These are phyloP conservation scores for Chionodraco myersi DNA, from an alignment of 2,113 vertebrate genomes.

Conservation along the genomic window DNA sequence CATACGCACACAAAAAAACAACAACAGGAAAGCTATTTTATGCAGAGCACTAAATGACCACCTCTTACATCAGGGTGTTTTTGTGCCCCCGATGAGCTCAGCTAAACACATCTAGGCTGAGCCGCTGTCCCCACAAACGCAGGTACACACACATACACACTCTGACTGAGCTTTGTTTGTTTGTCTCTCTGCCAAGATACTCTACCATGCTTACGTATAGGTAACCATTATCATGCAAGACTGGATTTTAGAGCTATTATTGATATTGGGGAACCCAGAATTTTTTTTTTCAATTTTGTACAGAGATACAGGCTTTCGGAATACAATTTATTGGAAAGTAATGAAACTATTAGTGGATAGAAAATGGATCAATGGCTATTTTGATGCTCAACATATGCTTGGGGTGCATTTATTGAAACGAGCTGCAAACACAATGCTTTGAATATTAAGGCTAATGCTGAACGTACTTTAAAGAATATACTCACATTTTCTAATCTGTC, in stretches of 20 bases:
- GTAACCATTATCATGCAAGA: constrained; percentile 6
- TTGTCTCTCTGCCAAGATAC: constrained; percentile 24
- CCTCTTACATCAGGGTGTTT: constrained; percentile 53
- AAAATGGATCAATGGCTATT: background rate
- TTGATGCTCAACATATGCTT: no score
- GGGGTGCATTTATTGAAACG: no score
- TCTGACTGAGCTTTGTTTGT: constrained; percentile 9
- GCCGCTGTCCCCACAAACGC: constrained; percentile 6
- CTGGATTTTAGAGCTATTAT: constrained; percentile 1
- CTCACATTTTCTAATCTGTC: background rate
- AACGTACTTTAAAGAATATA: background rate
- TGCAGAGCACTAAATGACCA: constrained; percentile 56
- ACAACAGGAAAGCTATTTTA: constrained; percentile 51
- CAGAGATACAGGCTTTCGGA: background rate
- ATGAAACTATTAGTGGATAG: background rate
- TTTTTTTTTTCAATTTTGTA: constrained; percentile 1
- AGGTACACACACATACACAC: background rate
- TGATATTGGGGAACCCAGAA: constrained; percentile 10
- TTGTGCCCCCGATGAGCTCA: constrained; percentile 33
- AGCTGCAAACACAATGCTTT: no score
- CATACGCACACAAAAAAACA: background rate
- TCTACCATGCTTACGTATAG: background rate
- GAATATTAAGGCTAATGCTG: no score
- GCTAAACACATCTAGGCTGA: constrained; percentile 48
- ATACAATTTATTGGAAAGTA: background rate